phyloP scores from a whole-genome alignment of 2,113 vertebrate species.

The Pipra filicauda region DNA sequence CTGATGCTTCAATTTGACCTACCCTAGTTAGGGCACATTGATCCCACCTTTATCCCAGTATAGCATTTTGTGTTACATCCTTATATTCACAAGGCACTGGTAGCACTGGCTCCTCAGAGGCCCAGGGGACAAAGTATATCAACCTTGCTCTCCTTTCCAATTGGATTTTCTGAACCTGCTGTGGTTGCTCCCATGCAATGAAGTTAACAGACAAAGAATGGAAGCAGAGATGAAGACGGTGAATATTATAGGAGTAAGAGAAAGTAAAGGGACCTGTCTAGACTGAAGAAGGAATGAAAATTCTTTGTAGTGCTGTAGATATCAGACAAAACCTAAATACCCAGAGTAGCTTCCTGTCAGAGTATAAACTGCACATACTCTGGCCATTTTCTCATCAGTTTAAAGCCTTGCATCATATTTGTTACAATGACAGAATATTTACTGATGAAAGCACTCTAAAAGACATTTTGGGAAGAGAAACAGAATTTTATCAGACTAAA shows the following conservation, averaged over 20 bases:
- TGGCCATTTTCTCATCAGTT: not conserved
- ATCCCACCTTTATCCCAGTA: not conserved
- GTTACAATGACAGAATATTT: not conserved
- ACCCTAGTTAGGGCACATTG: not conserved
- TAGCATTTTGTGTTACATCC: not conserved
- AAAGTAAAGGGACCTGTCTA: not conserved
- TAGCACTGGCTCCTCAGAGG: not conserved
- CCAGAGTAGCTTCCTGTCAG: not conserved
- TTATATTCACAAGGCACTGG: not conserved
- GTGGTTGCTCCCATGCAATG: not conserved
- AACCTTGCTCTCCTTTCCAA: not conserved
- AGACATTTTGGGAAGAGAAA: not conserved
- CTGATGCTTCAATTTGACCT: not conserved
- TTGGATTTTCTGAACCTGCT: not conserved
- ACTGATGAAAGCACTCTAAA: not conserved
- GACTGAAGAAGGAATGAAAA: not conserved
- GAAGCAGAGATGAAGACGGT: not conserved
- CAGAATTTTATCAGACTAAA: not conserved
- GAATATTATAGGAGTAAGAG: not conserved
- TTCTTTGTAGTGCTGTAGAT: not conserved
- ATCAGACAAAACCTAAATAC: not conserved
- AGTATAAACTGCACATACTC: not conserved
- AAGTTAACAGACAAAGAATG: not conserved
- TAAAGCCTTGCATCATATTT: not conserved
- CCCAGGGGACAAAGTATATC: not conserved